Conservation (phyloP, 2,888 invertebrate species). For the Thera britannica region DNA sequence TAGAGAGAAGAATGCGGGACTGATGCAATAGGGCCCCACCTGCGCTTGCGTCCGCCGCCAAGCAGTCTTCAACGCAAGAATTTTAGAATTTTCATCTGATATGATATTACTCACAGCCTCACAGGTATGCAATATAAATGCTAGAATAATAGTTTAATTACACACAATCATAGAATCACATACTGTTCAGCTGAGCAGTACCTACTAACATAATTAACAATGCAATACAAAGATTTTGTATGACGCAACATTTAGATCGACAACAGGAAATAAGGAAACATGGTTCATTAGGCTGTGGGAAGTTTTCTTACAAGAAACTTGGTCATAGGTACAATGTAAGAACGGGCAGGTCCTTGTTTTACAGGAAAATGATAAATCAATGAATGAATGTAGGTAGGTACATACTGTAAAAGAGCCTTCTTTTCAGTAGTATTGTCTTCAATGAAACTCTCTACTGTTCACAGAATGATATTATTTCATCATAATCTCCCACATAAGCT, state of each 20-base stretch:
- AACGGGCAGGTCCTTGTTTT: too few relatives aligned
- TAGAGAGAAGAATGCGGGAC: constrained; percentile 58
- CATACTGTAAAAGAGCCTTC: background rate
- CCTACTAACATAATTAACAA: constrained; percentile 9
- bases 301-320: constrained; percentile 17
- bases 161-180: constrained; percentile 25
- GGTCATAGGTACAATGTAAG: background rate
- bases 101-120: constrained; percentile 35
- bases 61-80: constrained; percentile 72
- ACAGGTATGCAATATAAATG: constrained; percentile 34
- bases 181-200: constrained; percentile 20
- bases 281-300: constrained; percentile 3
- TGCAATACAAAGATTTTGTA: too few relatives aligned
- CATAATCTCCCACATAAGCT: too few relatives aligned
- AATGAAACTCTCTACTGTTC: too few relatives aligned
- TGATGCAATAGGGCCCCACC: constrained; percentile 67
- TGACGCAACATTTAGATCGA: too few relatives aligned
- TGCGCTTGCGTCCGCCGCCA: constrained; percentile 70
- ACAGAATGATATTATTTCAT: too few relatives aligned
- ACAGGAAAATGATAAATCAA: too few relatives aligned
- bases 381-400: too few relatives aligned
- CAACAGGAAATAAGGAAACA: too few relatives aligned
- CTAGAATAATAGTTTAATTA: constrained; percentile 34
- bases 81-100: constrained; percentile 54
- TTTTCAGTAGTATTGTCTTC: too few relatives aligned